Conservation (phyloP, 2,888 invertebrate species). For the Sarcophaga rosellei region DNA sequence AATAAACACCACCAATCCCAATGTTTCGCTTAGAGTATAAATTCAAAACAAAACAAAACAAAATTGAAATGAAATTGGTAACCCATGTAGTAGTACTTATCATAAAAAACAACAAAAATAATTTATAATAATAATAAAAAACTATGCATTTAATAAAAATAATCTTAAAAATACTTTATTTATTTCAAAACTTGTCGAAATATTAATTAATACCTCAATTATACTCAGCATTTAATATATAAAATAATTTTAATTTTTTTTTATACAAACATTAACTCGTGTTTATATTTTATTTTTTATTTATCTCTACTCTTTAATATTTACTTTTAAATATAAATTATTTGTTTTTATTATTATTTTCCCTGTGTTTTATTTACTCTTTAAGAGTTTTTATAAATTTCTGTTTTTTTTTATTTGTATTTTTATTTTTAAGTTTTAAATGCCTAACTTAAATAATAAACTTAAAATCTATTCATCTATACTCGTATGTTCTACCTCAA, state of each 20-base stretch:
- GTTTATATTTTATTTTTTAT: not conserved
- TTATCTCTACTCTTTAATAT: not conserved
- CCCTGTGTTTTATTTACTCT: conserved; percentile 53
- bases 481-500: conserved; percentile 63
- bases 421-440: conserved; percentile 35
- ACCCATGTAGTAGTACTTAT: conserved; percentile 53
- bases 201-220: conserved; percentile 60
- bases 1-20: conserved; percentile 41
- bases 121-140: conserved; percentile 28
- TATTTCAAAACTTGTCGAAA: conserved; percentile 34
- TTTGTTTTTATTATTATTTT: conserved; percentile 10
- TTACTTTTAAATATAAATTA: conserved; percentile 63
- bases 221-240: conserved; percentile 64
- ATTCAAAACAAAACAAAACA: not conserved
- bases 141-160: conserved; percentile 53
- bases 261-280: not conserved
- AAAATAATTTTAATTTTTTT: not conserved
- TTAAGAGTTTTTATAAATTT: conserved; percentile 46
- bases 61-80: conserved; percentile 4
- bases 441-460: conserved; percentile 1
- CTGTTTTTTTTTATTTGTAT: conserved; percentile 1
- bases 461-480: conserved; percentile 7
- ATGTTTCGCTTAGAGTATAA: not conserved
- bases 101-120: conserved; percentile 22
- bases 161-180: conserved; percentile 19